These are phyloP conservation scores for Embiotoca jacksoni DNA, from an alignment of 2,113 vertebrate genomes.

Conservation along the genomic window DNA sequence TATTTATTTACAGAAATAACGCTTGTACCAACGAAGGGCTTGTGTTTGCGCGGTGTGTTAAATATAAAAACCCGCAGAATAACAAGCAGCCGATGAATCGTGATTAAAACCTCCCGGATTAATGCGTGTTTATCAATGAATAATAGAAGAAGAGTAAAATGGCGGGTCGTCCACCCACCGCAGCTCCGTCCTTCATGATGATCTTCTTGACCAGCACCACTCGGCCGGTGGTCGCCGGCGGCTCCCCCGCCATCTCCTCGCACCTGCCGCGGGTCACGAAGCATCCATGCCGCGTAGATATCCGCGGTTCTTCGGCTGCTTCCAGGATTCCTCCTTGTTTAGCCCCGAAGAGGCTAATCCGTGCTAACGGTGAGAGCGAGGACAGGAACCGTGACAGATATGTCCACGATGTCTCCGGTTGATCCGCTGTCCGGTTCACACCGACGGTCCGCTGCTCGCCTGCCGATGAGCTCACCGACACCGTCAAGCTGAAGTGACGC, in stretches of 20 bases:
- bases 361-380: not conserved
- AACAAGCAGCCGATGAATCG: too few relatives aligned
- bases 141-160: constrained; percentile 10
- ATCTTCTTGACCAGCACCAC: constrained; percentile 87
- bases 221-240: constrained; percentile 62
- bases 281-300: constrained; percentile 83
- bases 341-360: constrained; percentile 54
- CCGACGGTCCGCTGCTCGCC: too few relatives aligned
- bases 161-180: constrained; percentile 71
- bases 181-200: constrained; percentile 83
- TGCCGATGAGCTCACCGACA: not conserved
- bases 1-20: too few relatives aligned
- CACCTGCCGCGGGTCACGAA: constrained; percentile 79
- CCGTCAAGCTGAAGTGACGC: not conserved
- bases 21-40: too few relatives aligned
- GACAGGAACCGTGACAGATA: not conserved
- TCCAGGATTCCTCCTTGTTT: constrained; percentile 77
- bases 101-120: too few relatives aligned
- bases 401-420: not conserved
- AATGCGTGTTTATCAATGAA: too few relatives aligned
- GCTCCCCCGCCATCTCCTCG: constrained; percentile 77
- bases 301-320: constrained; percentile 78
- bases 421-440: constrained; percentile 5
- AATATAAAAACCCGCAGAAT: too few relatives aligned
- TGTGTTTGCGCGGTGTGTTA: too few relatives aligned